phyloP scores from a whole-genome alignment of 2,113 vertebrate genomes.

The Lophius piscatorius region DNA sequence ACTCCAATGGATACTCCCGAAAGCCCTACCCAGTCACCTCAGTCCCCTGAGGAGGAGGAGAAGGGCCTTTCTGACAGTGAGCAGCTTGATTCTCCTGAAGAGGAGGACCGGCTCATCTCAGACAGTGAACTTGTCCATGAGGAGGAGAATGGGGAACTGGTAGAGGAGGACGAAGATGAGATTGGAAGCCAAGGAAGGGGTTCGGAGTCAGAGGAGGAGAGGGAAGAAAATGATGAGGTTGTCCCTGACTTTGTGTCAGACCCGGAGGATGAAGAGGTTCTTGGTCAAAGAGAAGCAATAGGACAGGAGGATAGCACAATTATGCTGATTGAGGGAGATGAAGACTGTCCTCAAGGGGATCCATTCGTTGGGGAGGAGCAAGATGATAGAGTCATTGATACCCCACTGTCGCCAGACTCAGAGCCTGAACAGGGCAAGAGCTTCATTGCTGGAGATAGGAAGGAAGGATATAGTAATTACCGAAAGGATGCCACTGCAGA shows the following conservation, averaged over 20 bases:
- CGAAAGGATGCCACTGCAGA: conserved; percentile 14
- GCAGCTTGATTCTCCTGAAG: conserved; percentile 80
- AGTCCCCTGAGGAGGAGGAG: conserved; percentile 87
- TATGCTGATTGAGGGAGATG: conserved; percentile 77
- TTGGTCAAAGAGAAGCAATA: conserved; percentile 72
- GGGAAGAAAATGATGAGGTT: conserved; percentile 78
- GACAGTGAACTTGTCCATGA: conserved; percentile 78
- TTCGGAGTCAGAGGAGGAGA: conserved; percentile 57
- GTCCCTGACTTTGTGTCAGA: conserved; percentile 82
- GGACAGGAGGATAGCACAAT: conserved; percentile 78
- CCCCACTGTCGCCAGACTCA: conserved; percentile 86
- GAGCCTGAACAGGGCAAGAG: conserved; percentile 77
- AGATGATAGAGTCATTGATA: conserved; percentile 78
- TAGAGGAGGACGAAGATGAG: conserved; percentile 58
- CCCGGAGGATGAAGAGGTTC: conserved; percentile 80
- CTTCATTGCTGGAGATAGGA: too few relatives aligned
- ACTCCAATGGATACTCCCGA: conserved; percentile 91
- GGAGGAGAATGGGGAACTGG: conserved; percentile 55
- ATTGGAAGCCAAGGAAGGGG: conserved; percentile 31
- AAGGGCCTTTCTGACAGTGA: conserved; percentile 77
- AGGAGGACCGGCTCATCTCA: conserved; percentile 75
- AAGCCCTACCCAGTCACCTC: conserved; percentile 89
- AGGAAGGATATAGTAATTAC: conserved; percentile 44
- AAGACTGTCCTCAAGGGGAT: conserved; percentile 71
- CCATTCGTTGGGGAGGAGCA: conserved; percentile 73